Evolutionary conservation across 1,140 invertebrate species (phyloP), one percentile per base, ranked within the genome.

Genomic region (Gryllus bimaculatus): DNA sequence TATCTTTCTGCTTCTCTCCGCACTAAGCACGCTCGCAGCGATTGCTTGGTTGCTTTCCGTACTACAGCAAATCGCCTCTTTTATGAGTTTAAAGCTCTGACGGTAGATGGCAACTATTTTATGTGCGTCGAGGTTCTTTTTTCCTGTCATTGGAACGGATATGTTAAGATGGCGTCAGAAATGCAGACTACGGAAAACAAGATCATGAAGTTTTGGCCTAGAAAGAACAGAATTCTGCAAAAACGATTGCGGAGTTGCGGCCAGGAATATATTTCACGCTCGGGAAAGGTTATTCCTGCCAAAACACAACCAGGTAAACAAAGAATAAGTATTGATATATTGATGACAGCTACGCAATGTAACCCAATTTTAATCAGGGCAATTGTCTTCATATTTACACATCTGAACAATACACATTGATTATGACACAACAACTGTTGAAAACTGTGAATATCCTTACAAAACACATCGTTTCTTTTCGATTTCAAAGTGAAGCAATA

Each of bases 261-360:
- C 49, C 82, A 85, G 81, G 85, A 85, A 79, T 87, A 87, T 83
- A 83, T 87, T 81, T 87, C 86, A 73, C 81, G 86, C 74, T 86
- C 86, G 39, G 86, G 86, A 76, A 86, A 86, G 83, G 81, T 86
- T 78, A 85, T 87, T 81, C 85, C 86, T 66, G 86, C 86, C 12
- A 87, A 87, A 83, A 85, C 83, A 83, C 85, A 86, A 75, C 83
- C 86, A 86, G 86, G 86, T 87, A 83, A 82, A 82, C 81, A 74
- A 75, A 39, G 26, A 48, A 18, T 48, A 8, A 48, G 15, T 47
- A 77, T 48, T 75, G 20, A 77, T n/a, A 77, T 48, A 77, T 21
- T 8, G 76, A 47, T 66, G 54, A 66, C 54, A 66, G 54, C 54
- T 66, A 13, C 54, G 18, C 54, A 18, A 66, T 66, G 54, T 66